A percentile compares a stretch with the other conserved stretches of the same genome.
These are phyloP conservation scores for Galendromus occidentalis DNA, from an alignment of 1,140 invertebrate genomes.

Conservation along the genomic window DNA sequence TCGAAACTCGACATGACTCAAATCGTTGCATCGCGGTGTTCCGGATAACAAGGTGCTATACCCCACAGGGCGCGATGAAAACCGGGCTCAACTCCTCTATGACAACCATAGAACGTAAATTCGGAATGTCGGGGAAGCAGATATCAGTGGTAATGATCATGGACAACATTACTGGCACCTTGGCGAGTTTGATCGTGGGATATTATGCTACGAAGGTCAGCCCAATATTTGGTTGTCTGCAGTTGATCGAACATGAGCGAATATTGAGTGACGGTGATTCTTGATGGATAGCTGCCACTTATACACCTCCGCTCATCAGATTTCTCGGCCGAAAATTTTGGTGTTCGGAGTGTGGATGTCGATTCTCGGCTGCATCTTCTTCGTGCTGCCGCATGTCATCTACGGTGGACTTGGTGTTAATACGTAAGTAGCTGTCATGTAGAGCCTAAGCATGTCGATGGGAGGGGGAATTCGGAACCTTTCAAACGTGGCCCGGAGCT, in stretches of 20 bases:
- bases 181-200: background rate
- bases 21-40: too few relatives aligned
- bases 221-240: too few relatives aligned
- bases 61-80: background rate
- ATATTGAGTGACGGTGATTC: too few relatives aligned
- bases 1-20: too few relatives aligned
- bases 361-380: background rate
- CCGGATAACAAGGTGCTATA: too few relatives aligned
- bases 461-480: too few relatives aligned
- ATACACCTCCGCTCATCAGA: background rate
- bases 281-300: too few relatives aligned
- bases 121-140: background rate
- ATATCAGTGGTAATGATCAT: constrained; percentile 2
- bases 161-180: constrained; percentile 4
- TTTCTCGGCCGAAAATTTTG: background rate
- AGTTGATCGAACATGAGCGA: too few relatives aligned
- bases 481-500: too few relatives aligned
- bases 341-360: constrained; percentile 4
- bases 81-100: background rate
- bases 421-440: too few relatives aligned
- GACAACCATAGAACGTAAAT: background rate
- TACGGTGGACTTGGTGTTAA: background rate
- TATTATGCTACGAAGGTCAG: constrained; percentile 1
- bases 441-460: too few relatives aligned
- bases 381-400: background rate